Evolutionary conservation across 2,888 invertebrate genomes (phyloP).

Genomic region (Julus scanicus): DNA sequence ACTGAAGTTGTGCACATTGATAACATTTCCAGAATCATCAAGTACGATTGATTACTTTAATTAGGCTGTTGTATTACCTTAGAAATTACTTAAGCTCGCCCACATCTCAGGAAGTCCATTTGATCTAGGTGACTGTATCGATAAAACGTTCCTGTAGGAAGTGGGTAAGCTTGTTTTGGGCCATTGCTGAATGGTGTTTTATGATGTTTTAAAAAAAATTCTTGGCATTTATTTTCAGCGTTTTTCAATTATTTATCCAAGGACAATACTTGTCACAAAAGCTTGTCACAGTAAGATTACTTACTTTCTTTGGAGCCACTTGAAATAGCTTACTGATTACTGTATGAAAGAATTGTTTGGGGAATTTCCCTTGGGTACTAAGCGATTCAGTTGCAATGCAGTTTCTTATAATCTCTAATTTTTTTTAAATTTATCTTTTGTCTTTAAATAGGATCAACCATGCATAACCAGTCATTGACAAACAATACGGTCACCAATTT

Average conservation of each 20-base stretch:
- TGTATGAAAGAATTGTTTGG: neutral
- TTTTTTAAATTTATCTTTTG: neutral
- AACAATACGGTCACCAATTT: constrained; percentile 23
- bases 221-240: no score
- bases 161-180: neutral
- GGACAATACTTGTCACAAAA: no score
- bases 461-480: constrained; percentile 4
- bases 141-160: neutral
- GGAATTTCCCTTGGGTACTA: neutral
- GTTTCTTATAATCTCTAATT: neutral
- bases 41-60: no score
- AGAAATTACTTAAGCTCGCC: neutral
- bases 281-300: no score
- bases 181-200: neutral
- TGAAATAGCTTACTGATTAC: neutral
- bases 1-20: no score
- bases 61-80: no score
- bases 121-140: neutral
- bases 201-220: neutral
- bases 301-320: neutral
- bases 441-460: constrained; percentile 46
- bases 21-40: no score
- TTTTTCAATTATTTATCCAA: no score
- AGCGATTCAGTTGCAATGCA: neutral
- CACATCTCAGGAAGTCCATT: neutral